Conservation (phyloP, 2,797 vertebrate species). For the Remorina albescens region DNA sequence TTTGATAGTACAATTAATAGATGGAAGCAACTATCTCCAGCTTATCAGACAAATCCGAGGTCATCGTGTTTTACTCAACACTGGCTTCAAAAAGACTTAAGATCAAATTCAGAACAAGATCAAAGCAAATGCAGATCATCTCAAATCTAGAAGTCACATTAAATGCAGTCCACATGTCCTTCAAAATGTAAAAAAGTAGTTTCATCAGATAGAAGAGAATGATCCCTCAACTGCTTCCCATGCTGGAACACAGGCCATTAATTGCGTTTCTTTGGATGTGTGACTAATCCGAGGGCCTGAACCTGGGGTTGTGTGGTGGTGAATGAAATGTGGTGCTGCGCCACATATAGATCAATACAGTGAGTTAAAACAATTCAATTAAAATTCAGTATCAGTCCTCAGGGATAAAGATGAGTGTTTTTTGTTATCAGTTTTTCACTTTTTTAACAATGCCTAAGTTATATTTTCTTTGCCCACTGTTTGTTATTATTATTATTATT, state of each 20-base stretch:
- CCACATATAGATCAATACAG: background rate
- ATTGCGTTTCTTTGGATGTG: conserved; percentile 20
- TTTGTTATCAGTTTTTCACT: background rate
- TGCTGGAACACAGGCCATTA: background rate
- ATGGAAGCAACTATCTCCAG: background rate
- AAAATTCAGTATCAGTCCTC: background rate
- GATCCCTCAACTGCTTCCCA: conserved; percentile 15
- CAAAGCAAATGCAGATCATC: background rate
- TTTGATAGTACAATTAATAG: too few species aligned
- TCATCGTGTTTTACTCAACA: background rate
- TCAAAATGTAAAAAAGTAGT: background rate
- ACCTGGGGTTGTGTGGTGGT: background rate
- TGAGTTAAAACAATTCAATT: background rate
- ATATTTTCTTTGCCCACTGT: background rate
- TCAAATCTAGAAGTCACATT: background rate
- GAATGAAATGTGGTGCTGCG: conserved; percentile 3
- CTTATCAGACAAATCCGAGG: too few species aligned
- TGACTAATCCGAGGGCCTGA: conserved; percentile 8
- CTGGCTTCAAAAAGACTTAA: background rate
- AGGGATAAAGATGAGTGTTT: background rate
- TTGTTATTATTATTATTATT: too few species aligned
- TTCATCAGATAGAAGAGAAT: background rate
- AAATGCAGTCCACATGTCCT: background rate
- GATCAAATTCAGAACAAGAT: background rate
- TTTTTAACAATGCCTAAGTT: background rate